Conservation (phyloP, 2,797 vertebrate species). For the Trachurus trachurus region DNA sequence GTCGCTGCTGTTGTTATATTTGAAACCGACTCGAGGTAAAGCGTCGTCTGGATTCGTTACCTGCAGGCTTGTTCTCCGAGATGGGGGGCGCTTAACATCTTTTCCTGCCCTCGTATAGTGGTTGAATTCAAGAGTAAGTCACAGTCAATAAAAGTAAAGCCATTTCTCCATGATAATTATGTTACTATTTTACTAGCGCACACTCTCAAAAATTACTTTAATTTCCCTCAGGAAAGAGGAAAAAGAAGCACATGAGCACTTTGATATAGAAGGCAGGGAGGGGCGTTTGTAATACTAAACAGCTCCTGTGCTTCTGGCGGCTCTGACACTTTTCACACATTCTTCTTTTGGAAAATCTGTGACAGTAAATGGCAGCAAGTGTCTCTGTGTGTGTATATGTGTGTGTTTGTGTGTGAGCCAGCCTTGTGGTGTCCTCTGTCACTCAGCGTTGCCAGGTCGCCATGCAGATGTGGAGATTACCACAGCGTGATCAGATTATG, state of each 20-base stretch:
- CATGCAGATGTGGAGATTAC: constrained; percentile 67
- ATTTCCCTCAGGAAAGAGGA: constrained; percentile 39
- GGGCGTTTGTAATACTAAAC: constrained; percentile 29
- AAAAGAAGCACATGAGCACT: constrained; percentile 27
- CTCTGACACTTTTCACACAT: constrained; percentile 21
- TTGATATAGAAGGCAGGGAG: constrained; percentile 30
- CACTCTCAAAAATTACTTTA: constrained; percentile 37
- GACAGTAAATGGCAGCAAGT: constrained; percentile 22
- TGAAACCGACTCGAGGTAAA: constrained; percentile 38
- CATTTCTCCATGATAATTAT: constrained; percentile 37
- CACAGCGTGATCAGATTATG: constrained; percentile 73
- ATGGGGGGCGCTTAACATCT: constrained; percentile 21
- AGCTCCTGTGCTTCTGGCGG: constrained; percentile 39
- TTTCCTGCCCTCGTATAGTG: neutral
- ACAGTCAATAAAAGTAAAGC: constrained; percentile 39
- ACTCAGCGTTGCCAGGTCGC: constrained; percentile 53
- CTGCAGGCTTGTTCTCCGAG: constrained; percentile 44
- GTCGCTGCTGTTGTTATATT: constrained; percentile 48
- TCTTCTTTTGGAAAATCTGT: constrained; percentile 32
- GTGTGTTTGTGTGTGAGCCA: neutral
- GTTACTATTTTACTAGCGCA: constrained; percentile 36
- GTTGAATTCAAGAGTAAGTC: constrained; percentile 45
- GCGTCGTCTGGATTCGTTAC: constrained; percentile 49
- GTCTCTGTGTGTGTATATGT: constrained; percentile 2
- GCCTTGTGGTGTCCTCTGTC: constrained; percentile 37